Evolutionary conservation across 53 echinoderm and acorn worm species (phyloP).

Genomic region (Glandiceps talaboti): DNA sequence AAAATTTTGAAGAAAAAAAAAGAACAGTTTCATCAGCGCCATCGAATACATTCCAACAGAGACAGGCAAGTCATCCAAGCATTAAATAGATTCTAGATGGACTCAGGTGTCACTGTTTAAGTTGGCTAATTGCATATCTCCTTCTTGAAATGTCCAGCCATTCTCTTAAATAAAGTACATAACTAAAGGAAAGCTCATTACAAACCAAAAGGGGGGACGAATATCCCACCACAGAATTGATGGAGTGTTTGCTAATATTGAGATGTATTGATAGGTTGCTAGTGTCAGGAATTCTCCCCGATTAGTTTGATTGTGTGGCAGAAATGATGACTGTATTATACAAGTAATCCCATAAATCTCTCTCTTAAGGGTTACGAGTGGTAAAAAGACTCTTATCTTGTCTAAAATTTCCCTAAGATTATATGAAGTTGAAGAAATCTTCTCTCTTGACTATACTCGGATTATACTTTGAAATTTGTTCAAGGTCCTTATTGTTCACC

Average conservation of each 20-base stretch:
- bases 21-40: neutral
- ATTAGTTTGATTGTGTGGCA: neutral
- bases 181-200: neutral
- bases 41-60: neutral
- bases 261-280: neutral
- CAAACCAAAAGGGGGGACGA: neutral
- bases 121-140: neutral
- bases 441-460: neutral
- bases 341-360: neutral
- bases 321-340: neutral
- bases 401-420: neutral
- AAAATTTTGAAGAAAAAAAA: too few species aligned
- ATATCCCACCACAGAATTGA: neutral
- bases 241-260: neutral
- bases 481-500: neutral
- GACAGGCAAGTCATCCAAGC: neutral
- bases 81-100: neutral
- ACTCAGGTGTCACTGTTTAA: neutral
- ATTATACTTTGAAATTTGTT: neutral
- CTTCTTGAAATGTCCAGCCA: neutral
- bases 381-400: neutral
- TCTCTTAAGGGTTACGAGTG: neutral
- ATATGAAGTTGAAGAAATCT: neutral
- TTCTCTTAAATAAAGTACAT: neutral
- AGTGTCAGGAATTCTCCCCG: neutral